Evolutionary conservation across 1,140 invertebrate genomes (phyloP).

Genomic region (Antheraea pernyi): DNA sequence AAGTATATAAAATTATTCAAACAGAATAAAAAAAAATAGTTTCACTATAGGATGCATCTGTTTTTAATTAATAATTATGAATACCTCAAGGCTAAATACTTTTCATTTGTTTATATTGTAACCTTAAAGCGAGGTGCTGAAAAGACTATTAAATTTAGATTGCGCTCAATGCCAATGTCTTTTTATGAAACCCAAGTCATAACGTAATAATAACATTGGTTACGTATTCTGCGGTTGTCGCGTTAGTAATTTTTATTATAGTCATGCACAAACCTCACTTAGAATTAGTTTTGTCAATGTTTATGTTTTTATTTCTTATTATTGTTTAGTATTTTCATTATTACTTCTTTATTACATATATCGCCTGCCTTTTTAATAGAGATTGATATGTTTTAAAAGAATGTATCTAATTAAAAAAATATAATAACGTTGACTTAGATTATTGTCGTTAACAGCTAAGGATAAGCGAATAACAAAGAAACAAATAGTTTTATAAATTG

Average conservation of each 20-base stretch:
- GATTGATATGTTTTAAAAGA: too few species aligned
- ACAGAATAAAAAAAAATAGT: not conserved
- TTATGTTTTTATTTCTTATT: not conserved
- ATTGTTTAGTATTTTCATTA: not conserved
- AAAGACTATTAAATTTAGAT: slow-evolving; percentile 24
- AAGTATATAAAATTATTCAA: too few species aligned
- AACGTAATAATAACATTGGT: slow-evolving; percentile 12
- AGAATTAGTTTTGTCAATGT: not conserved
- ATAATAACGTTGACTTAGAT: too few species aligned
- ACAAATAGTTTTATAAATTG: too few species aligned
- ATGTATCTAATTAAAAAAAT: too few species aligned
- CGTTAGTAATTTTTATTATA: slow-evolving; percentile 8
- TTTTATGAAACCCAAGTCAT: slow-evolving; percentile 19
- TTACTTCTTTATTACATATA: too few species aligned
- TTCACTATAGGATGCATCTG: not conserved
- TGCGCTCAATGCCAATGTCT: slow-evolving; percentile 37
- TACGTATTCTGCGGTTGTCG: not conserved
- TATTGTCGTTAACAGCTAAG: too few species aligned
- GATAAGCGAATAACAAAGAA: too few species aligned
- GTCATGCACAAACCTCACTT: not conserved
- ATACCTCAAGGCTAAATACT: not conserved
- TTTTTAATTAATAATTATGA: not conserved
- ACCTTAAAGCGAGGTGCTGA: slow-evolving; percentile 8
- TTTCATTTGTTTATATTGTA: slow-evolving; percentile 3
- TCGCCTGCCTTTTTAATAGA: too few species aligned